phyloP scores from a whole-genome alignment of 2,888 invertebrate genomes.

The Himalopsyche kuldschensis region DNA sequence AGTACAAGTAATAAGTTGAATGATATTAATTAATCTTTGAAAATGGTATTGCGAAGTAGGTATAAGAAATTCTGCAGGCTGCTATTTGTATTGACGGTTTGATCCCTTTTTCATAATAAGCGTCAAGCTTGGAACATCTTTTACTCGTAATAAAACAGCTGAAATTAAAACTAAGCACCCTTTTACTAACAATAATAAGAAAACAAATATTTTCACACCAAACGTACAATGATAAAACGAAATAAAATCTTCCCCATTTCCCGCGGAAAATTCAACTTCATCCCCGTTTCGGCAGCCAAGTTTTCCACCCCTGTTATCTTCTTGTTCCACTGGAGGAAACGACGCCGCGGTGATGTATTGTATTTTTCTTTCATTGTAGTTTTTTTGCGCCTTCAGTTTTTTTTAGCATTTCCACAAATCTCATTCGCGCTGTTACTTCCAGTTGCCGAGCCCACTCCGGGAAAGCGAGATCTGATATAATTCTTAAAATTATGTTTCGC shows the following conservation, averaged over 20 bases:
- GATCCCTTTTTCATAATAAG: too few relatives aligned
- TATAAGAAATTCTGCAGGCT: too few relatives aligned
- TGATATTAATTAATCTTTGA: too few relatives aligned
- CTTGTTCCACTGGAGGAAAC: slow-evolving; percentile 18
- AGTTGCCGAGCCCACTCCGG: not conserved
- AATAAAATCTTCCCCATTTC: not conserved
- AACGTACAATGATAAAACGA: not conserved
- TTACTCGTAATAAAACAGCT: too few relatives aligned
- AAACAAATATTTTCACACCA: not conserved
- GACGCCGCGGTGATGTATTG: slow-evolving; percentile 25
- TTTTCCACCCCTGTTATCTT: not conserved
- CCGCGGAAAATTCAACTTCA: not conserved
- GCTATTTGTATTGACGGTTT: too few relatives aligned
- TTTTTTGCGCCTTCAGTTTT: not conserved
- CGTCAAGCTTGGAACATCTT: too few relatives aligned
- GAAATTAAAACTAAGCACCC: too few relatives aligned
- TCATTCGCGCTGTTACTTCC: slow-evolving; percentile 11
- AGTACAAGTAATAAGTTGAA: too few relatives aligned
- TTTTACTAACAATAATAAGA: too few relatives aligned
- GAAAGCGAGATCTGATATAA: not conserved
- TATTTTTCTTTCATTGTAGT: slow-evolving; percentile 21
- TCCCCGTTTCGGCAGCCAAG: not conserved
- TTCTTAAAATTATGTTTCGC: not conserved
- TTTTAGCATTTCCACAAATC: slow-evolving; percentile 17
- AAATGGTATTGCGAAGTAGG: too few relatives aligned